Evolutionary conservation across 2,888 invertebrate genomes (phyloP), one percentile per base, ranked within the genome.

Genomic region (Plagodis pulveraria): DNA sequence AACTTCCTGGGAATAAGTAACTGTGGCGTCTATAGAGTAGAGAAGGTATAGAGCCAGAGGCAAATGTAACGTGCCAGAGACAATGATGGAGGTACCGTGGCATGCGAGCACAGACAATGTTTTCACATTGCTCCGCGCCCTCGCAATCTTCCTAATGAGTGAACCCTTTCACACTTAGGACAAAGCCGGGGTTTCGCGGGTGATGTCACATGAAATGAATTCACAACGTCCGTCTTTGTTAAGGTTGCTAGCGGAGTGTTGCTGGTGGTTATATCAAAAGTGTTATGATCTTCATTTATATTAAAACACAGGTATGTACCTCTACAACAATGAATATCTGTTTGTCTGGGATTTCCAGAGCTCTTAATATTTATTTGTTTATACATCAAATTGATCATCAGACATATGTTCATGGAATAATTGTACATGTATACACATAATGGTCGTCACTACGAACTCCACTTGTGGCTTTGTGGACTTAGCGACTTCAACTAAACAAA

Each of bases 81-180:
- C 87, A 90, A 89, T 88, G 77, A 81, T 74, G 70, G 76, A 77
- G 76, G 71, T 70, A 74, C 81, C 78, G 75, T 76, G 52, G 50
- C 44, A 51, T 49, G 73, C 70, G 69, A 59, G 66, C 73, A 75
- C 71, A 86, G 80, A 89, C 87, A 88, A 79, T 89, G 88, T 87
- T 85, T 70, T 80, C 70, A 77, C 77, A 74, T 76, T 74, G 73
- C 78, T 73, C 76, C 74, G 78, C 86, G 84, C 91, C 89, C 90
- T 87, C 84, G 91, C 92, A 92, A 91, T 92, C 91, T 91, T 90
- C 91, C 91, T 92, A 92, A 92, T 91, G 92, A 92, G 89, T 89
- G 89, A 86, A 82, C 89, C 89, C 90, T 91, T 91, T 91, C 89
- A 90, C 91, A 90, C 91, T 84, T 77, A 71, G 81, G 79, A 91